A percentile compares a stretch with the other conserved stretches of the same genome.
Conservation (phyloP, 2,113 vertebrate species). For the Cyanoramphus novaezelandiae region DNA sequence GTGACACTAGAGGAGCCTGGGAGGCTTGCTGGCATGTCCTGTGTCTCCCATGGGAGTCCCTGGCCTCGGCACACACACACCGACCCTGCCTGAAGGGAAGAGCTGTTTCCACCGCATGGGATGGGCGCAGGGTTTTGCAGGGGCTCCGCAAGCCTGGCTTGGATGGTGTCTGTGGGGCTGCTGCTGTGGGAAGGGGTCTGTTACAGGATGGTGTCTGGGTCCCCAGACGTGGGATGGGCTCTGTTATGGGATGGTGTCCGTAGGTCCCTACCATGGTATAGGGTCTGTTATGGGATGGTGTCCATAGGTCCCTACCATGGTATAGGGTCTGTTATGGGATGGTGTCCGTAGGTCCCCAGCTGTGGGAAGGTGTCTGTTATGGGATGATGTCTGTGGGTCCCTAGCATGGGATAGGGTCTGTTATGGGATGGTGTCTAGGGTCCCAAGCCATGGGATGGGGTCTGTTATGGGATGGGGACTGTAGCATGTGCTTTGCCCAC, state of each 20-base stretch:
- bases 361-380: too few species aligned
- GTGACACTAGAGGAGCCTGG: rapidly evolving
- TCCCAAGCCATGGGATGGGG: background rate
- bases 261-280: background rate
- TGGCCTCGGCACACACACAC: background rate
- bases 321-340: background rate
- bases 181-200: background rate
- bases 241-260: background rate
- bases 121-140: background rate
- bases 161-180: background rate
- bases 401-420: too few species aligned
- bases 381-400: background rate
- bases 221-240: rapidly evolving
- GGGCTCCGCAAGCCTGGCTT: background rate
- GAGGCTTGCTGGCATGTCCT: rapidly evolving
- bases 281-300: background rate
- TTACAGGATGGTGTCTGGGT: too few species aligned
- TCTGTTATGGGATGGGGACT: background rate
- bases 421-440: too few species aligned
- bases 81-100: background rate
- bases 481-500: background rate
- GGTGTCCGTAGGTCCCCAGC: background rate
- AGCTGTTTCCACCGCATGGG: background rate
- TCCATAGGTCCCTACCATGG: background rate
- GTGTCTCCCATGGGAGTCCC: background rate